Percentiles rank a stretch among this genome's conserved stretches.
phyloP scores from a whole-genome alignment of 2,797 vertebrate genomes.

The Aratinga solstitialis region DNA sequence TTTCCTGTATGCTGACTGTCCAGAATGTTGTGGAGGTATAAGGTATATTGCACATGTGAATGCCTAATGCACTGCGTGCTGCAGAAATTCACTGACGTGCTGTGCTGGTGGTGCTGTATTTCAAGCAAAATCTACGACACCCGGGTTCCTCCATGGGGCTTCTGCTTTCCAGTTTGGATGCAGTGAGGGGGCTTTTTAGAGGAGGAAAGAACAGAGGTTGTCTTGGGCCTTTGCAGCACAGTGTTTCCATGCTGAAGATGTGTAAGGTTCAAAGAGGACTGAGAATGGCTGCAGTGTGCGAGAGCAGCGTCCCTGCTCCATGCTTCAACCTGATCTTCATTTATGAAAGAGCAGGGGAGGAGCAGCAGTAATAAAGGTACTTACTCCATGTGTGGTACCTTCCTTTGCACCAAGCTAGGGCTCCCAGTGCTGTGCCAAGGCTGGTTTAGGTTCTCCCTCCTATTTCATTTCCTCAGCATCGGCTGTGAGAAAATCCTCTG shows the following conservation, averaged over 20 bases:
- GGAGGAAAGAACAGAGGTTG: neutral
- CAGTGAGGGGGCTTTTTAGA: neutral
- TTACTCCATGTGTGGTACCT: accelerated
- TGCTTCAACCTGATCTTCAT: neutral
- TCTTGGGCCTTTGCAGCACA: accelerated
- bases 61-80: neutral
- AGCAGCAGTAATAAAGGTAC: neutral
- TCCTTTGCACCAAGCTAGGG: neutral
- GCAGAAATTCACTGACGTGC: neutral
- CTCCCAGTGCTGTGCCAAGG: neutral
- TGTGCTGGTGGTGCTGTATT: accelerated
- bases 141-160: neutral
- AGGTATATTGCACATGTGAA: accelerated
- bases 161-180: neutral
- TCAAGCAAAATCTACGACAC: neutral
- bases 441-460: neutral
- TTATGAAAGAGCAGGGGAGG: no score
- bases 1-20: neutral
- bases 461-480: neutral
- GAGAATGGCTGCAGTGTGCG: neutral
- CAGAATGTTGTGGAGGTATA: accelerated
- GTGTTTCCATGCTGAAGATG: accelerated
- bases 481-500: neutral
- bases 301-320: neutral
- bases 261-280: no score